Evolutionary conservation across 2,113 vertebrate genomes (phyloP), one percentile per base, ranked within the genome.

Genomic region (Morone saxatilis): DNA sequence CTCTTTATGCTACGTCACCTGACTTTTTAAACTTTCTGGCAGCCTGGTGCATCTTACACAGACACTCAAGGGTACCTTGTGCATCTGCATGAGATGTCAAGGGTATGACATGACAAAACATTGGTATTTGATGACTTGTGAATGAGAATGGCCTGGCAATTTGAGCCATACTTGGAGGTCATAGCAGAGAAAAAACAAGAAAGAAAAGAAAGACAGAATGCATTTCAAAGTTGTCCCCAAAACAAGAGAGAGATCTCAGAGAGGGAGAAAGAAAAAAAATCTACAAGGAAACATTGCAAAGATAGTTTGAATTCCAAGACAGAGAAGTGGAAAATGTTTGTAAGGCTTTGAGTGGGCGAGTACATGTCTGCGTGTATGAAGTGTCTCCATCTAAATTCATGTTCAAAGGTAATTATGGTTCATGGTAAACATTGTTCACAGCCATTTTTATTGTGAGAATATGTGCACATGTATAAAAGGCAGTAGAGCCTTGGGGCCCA

Each of bases 371-470:
- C 50, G n/a, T 41, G 43, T 43, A 63, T 25, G 1, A 82, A 12
- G 7, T 22, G 53, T 54, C 76, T 79, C 25, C 19, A 12, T 6
- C 22, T 40, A 68, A 59, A 12, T 47, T 65, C 45, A 45, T 9
- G 19, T 53, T 77, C 67, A 76, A 31, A 13, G n/a, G 47, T 76
- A 80, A 72, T 66, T 19, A 17, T 31, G 6, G 38, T 31, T 31
- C 53, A 19, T n/a, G n/a, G n/a, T n/a, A n/a, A n/a, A n/a, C 19
- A 56, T 45, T 77, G 57, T 77, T 74, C 20, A 59, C 11, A 62
- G 53, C 13, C 3, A 17, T 20, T 36, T 38, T 40, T 38, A 22
- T 4, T 17, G 12, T 51, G n/a, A 54, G 41, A 19, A 41, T 54
- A 47, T 56, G 43, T 13, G 25, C n/a, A 41, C 13, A n/a, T 51